Evolutionary conservation across 2,888 invertebrate species (phyloP), one percentile per base, ranked within the genome.

Genomic region (Leptogaster cylindrica): DNA sequence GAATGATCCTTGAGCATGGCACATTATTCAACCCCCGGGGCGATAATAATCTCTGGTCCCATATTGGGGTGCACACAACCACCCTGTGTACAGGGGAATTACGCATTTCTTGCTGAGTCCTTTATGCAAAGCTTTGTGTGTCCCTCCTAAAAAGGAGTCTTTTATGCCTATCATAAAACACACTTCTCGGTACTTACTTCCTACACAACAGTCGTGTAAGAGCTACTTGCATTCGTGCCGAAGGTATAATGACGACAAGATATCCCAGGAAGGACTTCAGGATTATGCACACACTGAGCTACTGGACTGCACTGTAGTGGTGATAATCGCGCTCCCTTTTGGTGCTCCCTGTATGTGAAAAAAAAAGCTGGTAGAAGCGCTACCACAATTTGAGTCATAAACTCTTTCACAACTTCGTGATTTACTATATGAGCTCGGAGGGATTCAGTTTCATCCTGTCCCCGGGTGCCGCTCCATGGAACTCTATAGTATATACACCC

Each of bases 361-460:
- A 3, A 4, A 7, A 10, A 36, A 36, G 36, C n/a, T n/a, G 14
- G 36, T 6, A 10, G 36, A 36, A 36, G n/a, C 36, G n/a, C 36
- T 36, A 36, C 36, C 61, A 63, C 61, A 63, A 63, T 63, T 63
- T 63, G 25, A 44, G 44, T 63, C 61, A 63, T 63, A 63, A 63
- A 63, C 61, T 63, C 61, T 63, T 63, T 63, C 39, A 63, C 61
- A 63, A 63, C 41, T 41, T 28, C 23, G 61, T 63, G 61, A 63
- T 63, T 63, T 63, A 63, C 44, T 25, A 36, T 41, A 20, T 41
- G 5, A 2, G 23, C 14, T 16, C 28, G 27, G 12, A 28, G 23
- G 23, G n/a, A n/a, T 8, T 25, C 44, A 36, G 44, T 44, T n/a
- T n/a, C n/a, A n/a, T n/a, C n/a, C n/a, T n/a, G n/a, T n/a, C n/a